phyloP scores from a whole-genome alignment of 2,113 vertebrate genomes.

The Nematolebias whitei region DNA sequence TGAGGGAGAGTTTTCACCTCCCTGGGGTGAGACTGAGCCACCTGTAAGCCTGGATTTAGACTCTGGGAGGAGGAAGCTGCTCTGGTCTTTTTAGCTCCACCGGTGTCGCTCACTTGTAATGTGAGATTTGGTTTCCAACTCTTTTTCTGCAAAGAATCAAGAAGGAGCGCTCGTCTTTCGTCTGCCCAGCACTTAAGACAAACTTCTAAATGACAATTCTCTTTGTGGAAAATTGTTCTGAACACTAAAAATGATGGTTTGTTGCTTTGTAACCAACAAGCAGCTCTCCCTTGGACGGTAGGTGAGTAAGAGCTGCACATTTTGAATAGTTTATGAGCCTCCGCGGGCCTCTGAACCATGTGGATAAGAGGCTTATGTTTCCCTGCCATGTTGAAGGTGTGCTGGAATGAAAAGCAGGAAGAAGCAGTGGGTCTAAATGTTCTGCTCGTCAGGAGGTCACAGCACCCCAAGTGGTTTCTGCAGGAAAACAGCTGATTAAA shows the following conservation, averaged over 20 bases:
- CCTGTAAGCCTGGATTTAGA: slow-evolving; percentile 44
- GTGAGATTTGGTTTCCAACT: slow-evolving; percentile 13
- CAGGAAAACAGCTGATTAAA: slow-evolving; percentile 40
- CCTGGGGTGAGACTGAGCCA: slow-evolving; percentile 50
- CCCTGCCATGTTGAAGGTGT: slow-evolving; percentile 57
- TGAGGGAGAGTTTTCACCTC: slow-evolving; percentile 48
- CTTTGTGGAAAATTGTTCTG: too few relatives aligned
- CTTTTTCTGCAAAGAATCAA: not conserved
- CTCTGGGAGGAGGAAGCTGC: slow-evolving; percentile 17
- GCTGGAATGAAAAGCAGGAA: slow-evolving; percentile 44
- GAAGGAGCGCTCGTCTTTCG: not conserved
- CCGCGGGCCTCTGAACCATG: slow-evolving; percentile 33
- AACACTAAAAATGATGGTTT: not conserved
- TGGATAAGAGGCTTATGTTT: slow-evolving; percentile 76
- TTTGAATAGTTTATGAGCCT: slow-evolving; percentile 36
- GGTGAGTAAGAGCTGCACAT: slow-evolving; percentile 20
- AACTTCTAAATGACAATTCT: not conserved
- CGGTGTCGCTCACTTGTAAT: not conserved
- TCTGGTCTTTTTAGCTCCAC: slow-evolving; percentile 24
- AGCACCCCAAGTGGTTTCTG: slow-evolving; percentile 13
- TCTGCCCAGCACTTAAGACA: not conserved
- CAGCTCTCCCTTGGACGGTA: not conserved
- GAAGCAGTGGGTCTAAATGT: slow-evolving; percentile 51
- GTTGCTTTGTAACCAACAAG: not conserved
- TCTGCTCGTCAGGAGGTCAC: slow-evolving; percentile 49